Evolutionary conservation across 2,888 invertebrate species (phyloP).

Genomic region (Tuta absoluta): DNA sequence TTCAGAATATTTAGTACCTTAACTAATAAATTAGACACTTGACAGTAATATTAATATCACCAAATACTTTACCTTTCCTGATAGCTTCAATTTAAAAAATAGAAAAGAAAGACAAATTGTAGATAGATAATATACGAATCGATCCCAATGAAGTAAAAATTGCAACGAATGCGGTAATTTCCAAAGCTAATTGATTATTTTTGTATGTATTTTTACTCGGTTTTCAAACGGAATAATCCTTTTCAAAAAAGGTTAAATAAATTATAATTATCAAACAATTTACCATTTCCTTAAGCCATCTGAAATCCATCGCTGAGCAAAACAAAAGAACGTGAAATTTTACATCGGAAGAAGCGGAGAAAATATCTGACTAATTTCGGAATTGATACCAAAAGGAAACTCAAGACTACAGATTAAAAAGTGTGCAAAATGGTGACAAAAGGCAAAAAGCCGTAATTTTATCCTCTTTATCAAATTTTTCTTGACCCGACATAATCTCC

Average conservation of each 20-base stretch:
- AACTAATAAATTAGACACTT: background rate
- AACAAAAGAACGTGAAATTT: conserved; percentile 58
- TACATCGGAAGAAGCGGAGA: conserved; percentile 33
- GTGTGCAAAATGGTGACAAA: conserved; percentile 36
- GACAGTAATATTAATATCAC: background rate
- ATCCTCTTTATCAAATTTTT: conserved; percentile 1
- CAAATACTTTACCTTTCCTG: conserved; percentile 17
- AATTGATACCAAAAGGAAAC: background rate
- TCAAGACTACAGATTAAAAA: conserved; percentile 31
- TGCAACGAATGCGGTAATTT: background rate
- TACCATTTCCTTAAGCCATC: conserved; percentile 73
- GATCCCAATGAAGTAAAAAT: too few species aligned
- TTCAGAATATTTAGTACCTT: background rate
- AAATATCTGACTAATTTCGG: background rate
- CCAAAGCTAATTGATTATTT: too few species aligned
- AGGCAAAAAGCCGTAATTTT: conserved; percentile 5
- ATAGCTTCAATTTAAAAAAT: background rate
- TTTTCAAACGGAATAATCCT: too few species aligned
- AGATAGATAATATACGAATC: too few species aligned
- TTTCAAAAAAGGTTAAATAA: too few species aligned
- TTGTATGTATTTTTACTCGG: too few species aligned
- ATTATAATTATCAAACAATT: conserved; percentile 42
- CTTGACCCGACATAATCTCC: conserved; percentile 9
- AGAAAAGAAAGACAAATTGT: background rate
- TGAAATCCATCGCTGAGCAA: conserved; percentile 76